Conservation (phyloP, 2,113 vertebrate genomes). For the Dryoscopus gambensis region DNA sequence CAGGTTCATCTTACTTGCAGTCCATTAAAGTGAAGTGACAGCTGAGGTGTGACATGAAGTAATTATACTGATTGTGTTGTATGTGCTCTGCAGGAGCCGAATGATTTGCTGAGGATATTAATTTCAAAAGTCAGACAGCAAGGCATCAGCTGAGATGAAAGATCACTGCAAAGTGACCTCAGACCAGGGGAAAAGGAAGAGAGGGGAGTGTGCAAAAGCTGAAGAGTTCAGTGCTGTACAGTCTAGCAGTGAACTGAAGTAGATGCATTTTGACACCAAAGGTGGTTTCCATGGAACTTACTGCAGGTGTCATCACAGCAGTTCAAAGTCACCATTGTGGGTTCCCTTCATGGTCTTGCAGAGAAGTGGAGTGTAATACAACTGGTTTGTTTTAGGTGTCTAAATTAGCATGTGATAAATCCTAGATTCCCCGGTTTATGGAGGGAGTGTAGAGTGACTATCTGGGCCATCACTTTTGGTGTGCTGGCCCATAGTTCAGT, state of each 20-base stretch:
- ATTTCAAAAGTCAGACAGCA: conserved; percentile 30
- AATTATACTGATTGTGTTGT: conserved; percentile 56
- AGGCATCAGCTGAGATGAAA: conserved; percentile 39
- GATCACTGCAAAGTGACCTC: conserved; percentile 31
- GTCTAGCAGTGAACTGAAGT: neutral
- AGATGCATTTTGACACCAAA: neutral
- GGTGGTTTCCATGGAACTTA: neutral
- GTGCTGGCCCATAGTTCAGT: neutral
- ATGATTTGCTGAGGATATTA: conserved; percentile 43
- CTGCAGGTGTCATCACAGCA: neutral
- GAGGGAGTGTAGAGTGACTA: neutral
- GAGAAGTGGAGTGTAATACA: neutral
- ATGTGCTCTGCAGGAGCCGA: neutral
- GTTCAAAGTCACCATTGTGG: neutral
- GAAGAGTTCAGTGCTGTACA: neutral
- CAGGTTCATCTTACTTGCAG: conserved; percentile 34
- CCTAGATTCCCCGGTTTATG: neutral
- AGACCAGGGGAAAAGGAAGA: neutral
- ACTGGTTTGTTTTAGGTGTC: neutral
- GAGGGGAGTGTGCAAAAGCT: neutral
- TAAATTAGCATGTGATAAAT: neutral
- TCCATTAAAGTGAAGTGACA: conserved; percentile 50
- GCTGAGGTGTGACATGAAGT: conserved; percentile 34
- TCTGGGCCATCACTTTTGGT: neutral
- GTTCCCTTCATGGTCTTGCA: neutral